Evolutionary conservation across 1,140 invertebrate genomes (phyloP).

Genomic region (Phortica variegata): DNA sequence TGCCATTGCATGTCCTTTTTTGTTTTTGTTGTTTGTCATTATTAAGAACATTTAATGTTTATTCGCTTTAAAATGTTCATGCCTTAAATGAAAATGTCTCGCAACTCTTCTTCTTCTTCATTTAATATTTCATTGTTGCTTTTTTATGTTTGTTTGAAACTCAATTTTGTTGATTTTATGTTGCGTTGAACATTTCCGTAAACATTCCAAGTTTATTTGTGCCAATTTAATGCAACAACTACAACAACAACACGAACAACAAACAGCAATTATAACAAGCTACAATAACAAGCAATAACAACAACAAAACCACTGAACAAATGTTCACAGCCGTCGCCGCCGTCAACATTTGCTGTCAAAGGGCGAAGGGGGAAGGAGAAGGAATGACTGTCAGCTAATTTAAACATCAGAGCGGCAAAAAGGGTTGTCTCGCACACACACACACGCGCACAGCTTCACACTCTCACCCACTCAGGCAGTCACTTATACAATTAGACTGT

Average conservation of each 20-base stretch:
- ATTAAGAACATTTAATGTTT: not conserved
- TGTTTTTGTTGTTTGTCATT: not conserved
- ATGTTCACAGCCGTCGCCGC: too few relatives aligned
- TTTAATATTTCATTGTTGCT: not conserved
- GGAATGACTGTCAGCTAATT: conserved; percentile 38
- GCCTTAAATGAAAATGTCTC: not conserved
- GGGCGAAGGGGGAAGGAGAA: too few relatives aligned
- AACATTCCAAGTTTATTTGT: too few relatives aligned
- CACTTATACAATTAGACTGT: conserved; percentile 15
- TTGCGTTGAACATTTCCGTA: conserved; percentile 38
- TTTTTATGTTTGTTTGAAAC: conserved; percentile 32
- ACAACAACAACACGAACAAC: too few relatives aligned
- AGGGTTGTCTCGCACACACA: conserved; percentile 22
- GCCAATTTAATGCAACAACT: too few relatives aligned
- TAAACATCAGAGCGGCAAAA: conserved; percentile 12
- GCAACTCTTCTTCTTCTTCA: not conserved
- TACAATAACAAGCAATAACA: conserved; percentile 17
- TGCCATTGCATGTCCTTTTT: not conserved
- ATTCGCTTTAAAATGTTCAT: not conserved
- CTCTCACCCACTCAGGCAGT: not conserved
- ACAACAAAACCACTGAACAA: not conserved
- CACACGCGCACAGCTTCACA: conserved; percentile 43
- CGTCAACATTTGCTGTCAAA: too few relatives aligned
- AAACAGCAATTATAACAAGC: too few relatives aligned
- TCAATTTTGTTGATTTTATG: conserved; percentile 26